These are phyloP conservation scores for Ganaspis sp. DNA, from an alignment of 1,140 invertebrate genomes.

Conservation along the genomic window DNA sequence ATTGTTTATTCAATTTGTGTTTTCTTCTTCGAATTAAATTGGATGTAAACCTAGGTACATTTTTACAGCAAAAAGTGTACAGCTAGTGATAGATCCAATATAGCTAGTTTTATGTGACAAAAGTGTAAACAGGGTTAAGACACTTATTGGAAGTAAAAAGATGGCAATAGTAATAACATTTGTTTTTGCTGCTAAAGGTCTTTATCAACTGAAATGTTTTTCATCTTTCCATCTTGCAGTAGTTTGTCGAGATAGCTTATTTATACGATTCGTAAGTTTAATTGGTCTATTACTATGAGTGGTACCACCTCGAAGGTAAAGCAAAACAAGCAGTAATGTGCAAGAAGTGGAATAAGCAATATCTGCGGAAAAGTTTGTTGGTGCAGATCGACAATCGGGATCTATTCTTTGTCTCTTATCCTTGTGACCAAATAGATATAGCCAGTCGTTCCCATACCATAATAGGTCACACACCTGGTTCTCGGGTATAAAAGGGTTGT, in stretches of 20 bases:
- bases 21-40: no score
- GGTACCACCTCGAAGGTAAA: slow-evolving; percentile 3
- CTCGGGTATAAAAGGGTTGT: slow-evolving; percentile 11
- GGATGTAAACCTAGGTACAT: no score
- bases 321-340: slow-evolving; percentile 8
- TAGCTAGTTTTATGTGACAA: no score
- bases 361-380: not conserved
- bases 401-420: slow-evolving; percentile 26
- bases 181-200: not conserved
- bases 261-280: slow-evolving; percentile 30
- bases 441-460: slow-evolving; percentile 18
- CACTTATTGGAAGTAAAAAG: not conserved
- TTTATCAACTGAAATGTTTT: slow-evolving; percentile 14
- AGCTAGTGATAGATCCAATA: no score
- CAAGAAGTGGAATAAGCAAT: not conserved
- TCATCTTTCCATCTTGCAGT: not conserved
- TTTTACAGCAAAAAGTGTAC: no score
- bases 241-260: slow-evolving; percentile 16
- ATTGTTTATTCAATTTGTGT: no score
- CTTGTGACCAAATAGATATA: slow-evolving; percentile 10
- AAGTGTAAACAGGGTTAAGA: not conserved
- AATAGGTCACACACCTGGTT: slow-evolving; percentile 22
- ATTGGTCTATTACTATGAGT: slow-evolving; percentile 18
- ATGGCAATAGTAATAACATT: not conserved
- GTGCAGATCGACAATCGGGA: slow-evolving; percentile 13